Evolutionary conservation across 2,113 vertebrate genomes (phyloP).

Genomic region (Dendrocopos noguchii): DNA sequence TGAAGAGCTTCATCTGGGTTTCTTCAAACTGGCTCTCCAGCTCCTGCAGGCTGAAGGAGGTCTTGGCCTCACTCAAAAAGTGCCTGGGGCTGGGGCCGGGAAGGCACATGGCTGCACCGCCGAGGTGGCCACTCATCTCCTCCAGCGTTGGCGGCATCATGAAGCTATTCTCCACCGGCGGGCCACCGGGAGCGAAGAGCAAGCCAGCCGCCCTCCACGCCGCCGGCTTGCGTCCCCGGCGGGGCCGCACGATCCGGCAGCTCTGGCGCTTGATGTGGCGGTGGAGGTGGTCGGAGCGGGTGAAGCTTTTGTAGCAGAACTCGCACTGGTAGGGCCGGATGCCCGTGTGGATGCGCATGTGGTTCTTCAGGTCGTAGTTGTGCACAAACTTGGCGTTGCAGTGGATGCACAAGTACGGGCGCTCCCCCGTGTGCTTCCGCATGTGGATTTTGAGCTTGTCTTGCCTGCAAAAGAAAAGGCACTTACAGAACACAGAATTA

Average conservation of each 20-base stretch:
- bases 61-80: conserved; percentile 80
- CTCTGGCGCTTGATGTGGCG: conserved; percentile 98
- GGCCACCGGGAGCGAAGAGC: conserved; percentile 78
- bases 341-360: conserved; percentile 97
- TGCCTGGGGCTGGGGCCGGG: conserved; percentile 79
- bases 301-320: conserved; percentile 99
- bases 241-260: conserved; percentile 88
- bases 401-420: conserved; percentile 97
- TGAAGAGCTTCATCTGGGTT: conserved; percentile 83
- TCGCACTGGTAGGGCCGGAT: conserved; percentile 97
- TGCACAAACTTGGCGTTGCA: conserved; percentile 98
- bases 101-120: conserved; percentile 75
- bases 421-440: conserved; percentile 97
- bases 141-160: conserved; percentile 67
- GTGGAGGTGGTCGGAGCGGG: conserved; percentile 95
- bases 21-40: conserved; percentile 82
- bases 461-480: conserved; percentile 80
- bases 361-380: conserved; percentile 99
- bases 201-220: conserved; percentile 87
- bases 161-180: conserved; percentile 77
- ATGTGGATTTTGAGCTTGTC: conserved; percentile 99
- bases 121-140: conserved; percentile 73
- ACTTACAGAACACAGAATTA: no score
- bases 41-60: conserved; percentile 81
- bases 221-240: conserved; percentile 88